A percentile compares a stretch with the other conserved stretches of the same genome.
Conservation (phyloP, 1,140 invertebrate species). For the Cataglyphis hispanica region DNA sequence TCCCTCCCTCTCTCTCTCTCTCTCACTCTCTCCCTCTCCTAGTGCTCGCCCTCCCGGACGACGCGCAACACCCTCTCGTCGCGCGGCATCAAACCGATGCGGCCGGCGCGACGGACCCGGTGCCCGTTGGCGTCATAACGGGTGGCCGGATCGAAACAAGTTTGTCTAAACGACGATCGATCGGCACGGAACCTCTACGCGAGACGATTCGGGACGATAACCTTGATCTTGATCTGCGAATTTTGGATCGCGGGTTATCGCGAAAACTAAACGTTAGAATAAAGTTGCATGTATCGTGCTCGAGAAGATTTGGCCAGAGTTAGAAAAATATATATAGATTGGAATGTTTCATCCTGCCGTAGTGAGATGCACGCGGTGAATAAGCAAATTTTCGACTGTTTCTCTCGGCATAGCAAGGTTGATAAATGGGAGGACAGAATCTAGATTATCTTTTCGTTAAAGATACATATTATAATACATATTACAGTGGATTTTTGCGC, state of each 20-base stretch:
- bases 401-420: neutral
- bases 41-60: conserved; percentile 28
- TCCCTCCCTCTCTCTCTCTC: neutral
- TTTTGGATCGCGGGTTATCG: neutral
- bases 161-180: conserved; percentile 23
- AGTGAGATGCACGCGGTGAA: too few relatives aligned
- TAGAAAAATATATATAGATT: too few relatives aligned
- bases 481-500: conserved; percentile 15
- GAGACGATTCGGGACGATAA: conserved; percentile 20
- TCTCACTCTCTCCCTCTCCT: neutral
- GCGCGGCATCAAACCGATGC: conserved; percentile 23
- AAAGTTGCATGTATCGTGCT: neutral
- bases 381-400: neutral
- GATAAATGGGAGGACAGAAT: neutral
- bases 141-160: conserved; percentile 55
- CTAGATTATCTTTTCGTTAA: neutral
- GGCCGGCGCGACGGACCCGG: conserved; percentile 38
- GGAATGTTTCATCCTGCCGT: too few relatives aligned
- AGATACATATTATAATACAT: neutral
- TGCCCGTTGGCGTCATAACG: conserved; percentile 42
- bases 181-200: neutral
- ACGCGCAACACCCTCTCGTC: conserved; percentile 55
- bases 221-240: conserved; percentile 48
- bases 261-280: neutral
- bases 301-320: neutral